Conservation (phyloP, 2,113 vertebrate genomes). For the Marmota monax region DNA sequence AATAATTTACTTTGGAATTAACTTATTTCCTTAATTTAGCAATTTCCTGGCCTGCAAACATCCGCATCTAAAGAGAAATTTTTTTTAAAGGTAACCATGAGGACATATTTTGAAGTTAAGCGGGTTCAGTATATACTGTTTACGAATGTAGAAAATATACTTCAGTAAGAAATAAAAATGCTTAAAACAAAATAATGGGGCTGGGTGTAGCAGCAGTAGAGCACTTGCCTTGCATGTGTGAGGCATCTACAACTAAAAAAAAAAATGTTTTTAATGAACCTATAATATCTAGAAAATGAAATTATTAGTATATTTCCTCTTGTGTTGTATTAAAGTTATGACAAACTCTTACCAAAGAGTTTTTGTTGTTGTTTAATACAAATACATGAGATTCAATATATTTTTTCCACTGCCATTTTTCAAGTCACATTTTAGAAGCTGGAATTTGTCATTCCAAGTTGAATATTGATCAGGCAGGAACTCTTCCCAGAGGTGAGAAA, state of each 20-base stretch:
- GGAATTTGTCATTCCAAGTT: background rate
- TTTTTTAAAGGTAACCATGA: background rate
- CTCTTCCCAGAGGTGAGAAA: background rate
- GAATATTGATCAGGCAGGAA: background rate
- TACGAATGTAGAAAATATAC: background rate
- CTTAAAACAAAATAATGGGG: background rate
- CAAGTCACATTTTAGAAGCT: background rate
- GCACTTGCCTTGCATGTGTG: no score
- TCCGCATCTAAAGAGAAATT: background rate
- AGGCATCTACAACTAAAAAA: no score
- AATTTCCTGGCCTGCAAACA: background rate
- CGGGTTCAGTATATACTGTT: background rate
- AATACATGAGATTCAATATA: background rate
- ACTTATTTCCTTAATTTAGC: background rate
- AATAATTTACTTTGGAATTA: conserved; percentile 22
- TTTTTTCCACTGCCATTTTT: background rate
- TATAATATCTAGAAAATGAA: background rate
- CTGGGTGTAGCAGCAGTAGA: no score
- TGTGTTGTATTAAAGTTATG: background rate
- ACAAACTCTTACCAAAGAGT: background rate
- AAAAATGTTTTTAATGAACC: background rate
- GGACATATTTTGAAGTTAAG: background rate
- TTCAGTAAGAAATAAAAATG: background rate
- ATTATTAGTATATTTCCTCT: background rate
- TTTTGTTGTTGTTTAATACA: conserved; percentile 7